phyloP scores from a whole-genome alignment of 2,888 invertebrate species.

The Parasteatoda lunata region DNA sequence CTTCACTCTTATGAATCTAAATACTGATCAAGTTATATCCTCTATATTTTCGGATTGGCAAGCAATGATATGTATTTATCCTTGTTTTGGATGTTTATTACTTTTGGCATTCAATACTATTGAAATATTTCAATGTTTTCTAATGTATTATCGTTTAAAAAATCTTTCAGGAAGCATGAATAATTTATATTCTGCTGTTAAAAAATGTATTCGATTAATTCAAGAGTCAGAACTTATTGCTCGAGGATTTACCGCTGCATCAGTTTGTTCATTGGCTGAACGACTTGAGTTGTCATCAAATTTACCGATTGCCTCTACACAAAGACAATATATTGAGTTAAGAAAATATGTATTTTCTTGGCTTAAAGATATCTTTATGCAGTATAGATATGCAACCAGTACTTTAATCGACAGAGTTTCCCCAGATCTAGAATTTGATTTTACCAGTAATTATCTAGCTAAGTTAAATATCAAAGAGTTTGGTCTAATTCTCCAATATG shows the following conservation, averaged over 20 bases:
- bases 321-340: constrained; percentile 42
- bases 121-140: neutral
- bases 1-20: neutral
- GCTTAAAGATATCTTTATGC: constrained; percentile 36
- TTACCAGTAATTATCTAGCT: constrained; percentile 34
- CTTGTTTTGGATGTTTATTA: neutral
- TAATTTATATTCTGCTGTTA: neutral
- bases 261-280: constrained; percentile 28
- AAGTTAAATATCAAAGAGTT: constrained; percentile 54
- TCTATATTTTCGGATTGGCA: no score
- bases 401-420: constrained; percentile 17
- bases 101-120: neutral
- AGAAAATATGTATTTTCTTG: constrained; percentile 42
- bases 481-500: constrained; percentile 40
- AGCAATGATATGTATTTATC: no score
- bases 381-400: constrained; percentile 23
- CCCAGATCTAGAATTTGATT: constrained; percentile 25
- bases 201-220: constrained; percentile 48
- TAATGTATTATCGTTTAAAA: neutral
- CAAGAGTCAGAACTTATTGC: constrained; percentile 63
- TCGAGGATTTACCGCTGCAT: constrained; percentile 58
- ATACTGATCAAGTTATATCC: neutral
- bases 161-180: neutral
- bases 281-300: constrained; percentile 37
- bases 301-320: constrained; percentile 42